Percentiles rank a stretch among this genome's conserved stretches.
Conservation (phyloP, 2,888 invertebrate genomes). For the Drosophila flavopinicola region DNA sequence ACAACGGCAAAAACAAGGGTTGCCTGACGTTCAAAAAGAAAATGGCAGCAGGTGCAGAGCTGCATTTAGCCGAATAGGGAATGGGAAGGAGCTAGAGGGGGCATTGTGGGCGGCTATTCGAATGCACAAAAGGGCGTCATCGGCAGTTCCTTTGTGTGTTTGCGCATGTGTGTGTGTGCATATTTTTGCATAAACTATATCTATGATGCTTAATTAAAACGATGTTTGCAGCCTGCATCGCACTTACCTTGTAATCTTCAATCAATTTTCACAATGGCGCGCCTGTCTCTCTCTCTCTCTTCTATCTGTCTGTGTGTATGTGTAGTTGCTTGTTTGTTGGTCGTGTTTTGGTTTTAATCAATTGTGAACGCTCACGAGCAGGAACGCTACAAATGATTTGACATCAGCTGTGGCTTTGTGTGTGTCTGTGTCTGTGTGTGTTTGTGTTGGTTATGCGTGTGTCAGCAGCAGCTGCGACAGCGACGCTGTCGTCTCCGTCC, state of each 20-base stretch:
- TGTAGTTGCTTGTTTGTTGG: slow-evolving; percentile 36
- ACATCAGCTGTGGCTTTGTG: slow-evolving; percentile 66
- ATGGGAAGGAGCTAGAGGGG: not conserved
- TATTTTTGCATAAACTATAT: slow-evolving; percentile 36
- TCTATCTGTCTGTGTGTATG: slow-evolving; percentile 14
- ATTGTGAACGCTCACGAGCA: slow-evolving; percentile 73
- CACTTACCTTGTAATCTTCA: slow-evolving; percentile 75
- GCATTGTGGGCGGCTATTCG: slow-evolving; percentile 29
- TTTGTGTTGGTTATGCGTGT: slow-evolving; percentile 42
- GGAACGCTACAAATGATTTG: slow-evolving; percentile 69
- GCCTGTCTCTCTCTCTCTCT: slow-evolving; percentile 28
- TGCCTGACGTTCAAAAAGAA: slow-evolving; percentile 67
- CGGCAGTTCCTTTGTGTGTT: slow-evolving; percentile 25
- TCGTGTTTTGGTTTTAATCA: slow-evolving; percentile 76
- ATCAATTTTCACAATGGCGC: slow-evolving; percentile 69
- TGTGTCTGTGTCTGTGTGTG: slow-evolving; percentile 27
- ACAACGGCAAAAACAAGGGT: slow-evolving; percentile 45
- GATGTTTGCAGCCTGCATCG: slow-evolving; percentile 12
- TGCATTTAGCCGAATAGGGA: slow-evolving; percentile 40
- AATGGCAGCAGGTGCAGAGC: slow-evolving; percentile 76
- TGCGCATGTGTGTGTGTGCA: slow-evolving; percentile 3
- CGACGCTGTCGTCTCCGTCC: slow-evolving; percentile 42
- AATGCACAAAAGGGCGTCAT: slow-evolving; percentile 71
- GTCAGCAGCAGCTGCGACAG: slow-evolving; percentile 48
- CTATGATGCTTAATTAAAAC: slow-evolving; percentile 57